Conservation (phyloP, 2,888 invertebrate genomes). For the Pseudococcus jackbeardsleyi region DNA sequence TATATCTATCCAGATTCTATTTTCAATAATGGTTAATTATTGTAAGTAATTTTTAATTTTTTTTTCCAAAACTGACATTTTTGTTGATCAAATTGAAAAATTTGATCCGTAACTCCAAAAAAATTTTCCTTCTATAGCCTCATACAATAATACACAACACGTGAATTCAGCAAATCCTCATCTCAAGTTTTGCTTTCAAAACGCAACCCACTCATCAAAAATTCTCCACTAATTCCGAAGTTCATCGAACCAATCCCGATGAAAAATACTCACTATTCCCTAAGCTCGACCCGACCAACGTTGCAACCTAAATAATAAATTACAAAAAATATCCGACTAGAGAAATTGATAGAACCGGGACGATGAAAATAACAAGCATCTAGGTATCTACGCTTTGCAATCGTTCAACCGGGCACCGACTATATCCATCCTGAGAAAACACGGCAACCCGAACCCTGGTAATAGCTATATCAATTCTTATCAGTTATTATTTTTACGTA, state of each 20-base stretch:
- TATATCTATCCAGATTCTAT: no score
- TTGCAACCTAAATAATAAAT: slow-evolving; percentile 7
- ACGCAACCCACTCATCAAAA: no score
- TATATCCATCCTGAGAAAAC: background rate
- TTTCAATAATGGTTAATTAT: no score
- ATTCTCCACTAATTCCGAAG: no score
- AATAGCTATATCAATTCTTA: slow-evolving; percentile 34
- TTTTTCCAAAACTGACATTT: no score
- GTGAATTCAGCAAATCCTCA: no score
- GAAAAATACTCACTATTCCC: background rate
- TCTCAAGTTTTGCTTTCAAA: background rate
- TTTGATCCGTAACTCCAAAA: no score
- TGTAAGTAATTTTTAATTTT: no score
- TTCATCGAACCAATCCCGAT: background rate
- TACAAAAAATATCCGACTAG: background rate
- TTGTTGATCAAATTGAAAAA: no score
- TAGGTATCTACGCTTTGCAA: no score
- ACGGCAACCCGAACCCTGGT: background rate
- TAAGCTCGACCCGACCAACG: background rate
- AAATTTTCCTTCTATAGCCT: no score
- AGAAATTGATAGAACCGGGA: background rate
- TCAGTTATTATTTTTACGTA: slow-evolving; percentile 29
- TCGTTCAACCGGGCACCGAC: background rate
- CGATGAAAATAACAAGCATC: background rate
- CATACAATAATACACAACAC: no score